Evolutionary conservation across 2,888 invertebrate species (phyloP), one percentile per base, ranked within the genome.

Genomic region (Lasius fuliginosus): DNA sequence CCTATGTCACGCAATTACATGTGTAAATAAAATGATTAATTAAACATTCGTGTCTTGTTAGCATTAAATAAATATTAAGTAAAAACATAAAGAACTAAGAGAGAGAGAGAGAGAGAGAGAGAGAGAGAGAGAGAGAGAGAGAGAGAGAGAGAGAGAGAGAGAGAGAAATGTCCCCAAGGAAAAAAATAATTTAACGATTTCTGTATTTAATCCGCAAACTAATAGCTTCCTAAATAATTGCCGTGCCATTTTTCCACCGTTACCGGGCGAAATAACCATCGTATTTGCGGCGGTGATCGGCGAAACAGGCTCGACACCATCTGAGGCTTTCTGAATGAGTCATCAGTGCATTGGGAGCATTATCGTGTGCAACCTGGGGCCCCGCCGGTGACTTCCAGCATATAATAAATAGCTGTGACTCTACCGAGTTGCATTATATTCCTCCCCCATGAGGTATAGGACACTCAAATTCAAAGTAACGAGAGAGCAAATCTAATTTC

Each of bases 241-340:
- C 58, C 33, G 11, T 46, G 33, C 60, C 4, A 81, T 77, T 74
- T 84, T 83, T 85, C 67, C 46, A 53, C 53, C 53, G n/a, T 53
- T 33, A 62, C 64, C 62, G 77, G 73, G 76, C 74, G 79, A 58
- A 86, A 87, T 92, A 92, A 91, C 91, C 91, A 91, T 83, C 83
- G 86, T 89, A 92, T 92, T 89, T 89, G 90, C 82, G 84, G 86
- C 36, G 85, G 85, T 92, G 92, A 94, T 93, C 92, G 91, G 88
- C 88, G 86, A 88, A 87, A 89, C 86, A 83, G 87, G 87, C 87
- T 83, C 84, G 87, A 85, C 88, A 89, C 91, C 94, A 93, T 93
- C 94, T 92, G 94, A 93, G 93, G 88, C 92, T 92, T 90, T 67
- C 85, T 27, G 90, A 91, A 94, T 93, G 93, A 94, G 91, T 94